Base-by-base conservation (phyloP, 2,888 invertebrate species). In the Elysia crispata region DNA sequence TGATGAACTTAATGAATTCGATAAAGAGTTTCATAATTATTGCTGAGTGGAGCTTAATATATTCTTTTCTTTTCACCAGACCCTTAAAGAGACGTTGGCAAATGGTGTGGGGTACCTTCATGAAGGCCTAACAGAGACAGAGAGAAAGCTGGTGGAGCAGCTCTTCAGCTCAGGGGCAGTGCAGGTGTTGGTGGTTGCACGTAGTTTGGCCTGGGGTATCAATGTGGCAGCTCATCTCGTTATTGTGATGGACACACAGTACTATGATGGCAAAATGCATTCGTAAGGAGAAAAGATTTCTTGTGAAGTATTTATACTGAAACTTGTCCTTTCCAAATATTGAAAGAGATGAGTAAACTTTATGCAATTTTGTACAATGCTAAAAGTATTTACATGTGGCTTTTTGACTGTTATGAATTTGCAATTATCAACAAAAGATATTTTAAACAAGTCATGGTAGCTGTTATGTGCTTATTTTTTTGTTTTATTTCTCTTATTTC, bases 91-190 rank as follows among this genome's bases (percentile, higher is more conserved):
- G 91, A 97, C 98, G 0, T 93, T 99, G 0, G 95, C 95, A 0
- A 97, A 97, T 89, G 99, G 99, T 41, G 98, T 99, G 23, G 99
- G 97, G 0, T 99, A 98, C 92, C 94, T 99, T 74, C 99, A 99
- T 92, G 98, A 98, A 93, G 99, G 99, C 15, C 94, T 98, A 13
- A 95, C 95, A 1, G 92, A 95, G 0, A 94, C 95, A 69, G 99
- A 99, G 93, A 94, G 97, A 74, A 95, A 96, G 33, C 94, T 98
- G 73, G 98, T 99, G 15, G 97, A 99, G 89, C 96, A 97, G 91
- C 93, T 99, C 77, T 96, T 98, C 90, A 96, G 96, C 91, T 96
- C 96, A 0, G 98, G 97, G 0, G 98, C 98, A 0, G 95, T 98
- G 64, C 94, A 94, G 88, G 94, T 98, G 80, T 96, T 98, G 70